Percentiles rank a stretch among this genome's conserved stretches.
Evolutionary conservation across 2,888 invertebrate species (phyloP).

Genomic region (Cloeon dipterum): DNA sequence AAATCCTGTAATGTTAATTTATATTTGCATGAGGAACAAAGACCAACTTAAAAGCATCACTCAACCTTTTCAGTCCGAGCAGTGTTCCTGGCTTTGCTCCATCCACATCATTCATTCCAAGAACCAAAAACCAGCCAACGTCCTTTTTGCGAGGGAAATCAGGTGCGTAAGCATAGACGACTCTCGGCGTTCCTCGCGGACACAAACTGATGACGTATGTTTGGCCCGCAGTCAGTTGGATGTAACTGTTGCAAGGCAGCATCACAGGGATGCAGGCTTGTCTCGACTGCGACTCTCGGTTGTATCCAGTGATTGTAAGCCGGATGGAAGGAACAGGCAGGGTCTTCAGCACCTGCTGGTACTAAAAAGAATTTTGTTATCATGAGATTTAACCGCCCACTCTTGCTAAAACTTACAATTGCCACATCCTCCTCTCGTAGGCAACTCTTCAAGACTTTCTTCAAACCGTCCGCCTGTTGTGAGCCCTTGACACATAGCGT

Average conservation of each 20-base stretch:
- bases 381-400: slow-evolving; percentile 5
- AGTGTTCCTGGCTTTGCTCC: slow-evolving; percentile 49
- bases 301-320: neutral
- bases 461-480: too few relatives aligned
- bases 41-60: too few relatives aligned
- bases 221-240: slow-evolving; percentile 38
- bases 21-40: slow-evolving; percentile 2
- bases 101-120: slow-evolving; percentile 44
- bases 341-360: slow-evolving; percentile 15
- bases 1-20: slow-evolving; percentile 1
- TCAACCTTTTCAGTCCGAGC: slow-evolving; percentile 25
- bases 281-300: neutral
- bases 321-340: too few relatives aligned
- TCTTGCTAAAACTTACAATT: too few relatives aligned
- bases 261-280: slow-evolving; percentile 2
- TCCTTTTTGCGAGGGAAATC: slow-evolving; percentile 82
- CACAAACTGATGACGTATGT: slow-evolving; percentile 33
- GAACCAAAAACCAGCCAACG: slow-evolving; percentile 83
- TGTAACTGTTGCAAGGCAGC: slow-evolving; percentile 20
- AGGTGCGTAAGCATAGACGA: slow-evolving; percentile 43
- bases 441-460: too few relatives aligned
- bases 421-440: too few relatives aligned
- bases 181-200: neutral
- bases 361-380: slow-evolving; percentile 10
- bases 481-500: too few relatives aligned